Evolutionary conservation across 92 coral and sea anemone genomes (phyloP).

Genomic region (Pocillopora grandis): DNA sequence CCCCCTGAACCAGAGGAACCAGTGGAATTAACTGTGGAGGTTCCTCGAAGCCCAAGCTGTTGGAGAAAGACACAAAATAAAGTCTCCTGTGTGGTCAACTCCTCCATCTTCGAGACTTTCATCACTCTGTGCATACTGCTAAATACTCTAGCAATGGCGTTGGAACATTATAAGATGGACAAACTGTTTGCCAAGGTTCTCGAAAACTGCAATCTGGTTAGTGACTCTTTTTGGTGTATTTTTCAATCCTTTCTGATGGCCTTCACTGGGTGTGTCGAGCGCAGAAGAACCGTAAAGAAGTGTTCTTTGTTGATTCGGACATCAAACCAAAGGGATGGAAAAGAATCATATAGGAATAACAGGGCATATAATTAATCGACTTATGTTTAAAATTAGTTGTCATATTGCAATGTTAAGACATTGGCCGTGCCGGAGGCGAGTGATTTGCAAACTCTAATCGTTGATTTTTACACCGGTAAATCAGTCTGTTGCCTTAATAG

Average conservation of each 20-base stretch:
- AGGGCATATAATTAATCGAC: too few species aligned
- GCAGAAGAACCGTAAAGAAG: too few species aligned
- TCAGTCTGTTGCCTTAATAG: too few species aligned
- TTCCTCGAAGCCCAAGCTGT: slow-evolving; percentile 43
- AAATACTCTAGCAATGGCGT: slow-evolving; percentile 95
- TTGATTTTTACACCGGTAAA: too few species aligned
- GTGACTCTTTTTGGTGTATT: slow-evolving; percentile 5
- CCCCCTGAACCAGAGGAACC: slow-evolving; percentile 57
- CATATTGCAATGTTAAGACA: too few species aligned
- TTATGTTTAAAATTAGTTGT: too few species aligned
- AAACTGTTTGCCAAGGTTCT: slow-evolving; percentile 51
- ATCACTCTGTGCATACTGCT: slow-evolving; percentile 92
- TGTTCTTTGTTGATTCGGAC: too few species aligned
- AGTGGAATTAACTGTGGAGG: slow-evolving; percentile 48
- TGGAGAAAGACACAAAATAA: slow-evolving; percentile 27
- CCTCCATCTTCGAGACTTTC: slow-evolving; percentile 84
- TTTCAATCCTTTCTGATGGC: background rate
- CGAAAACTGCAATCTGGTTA: slow-evolving; percentile 84
- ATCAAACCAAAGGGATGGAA: too few species aligned
- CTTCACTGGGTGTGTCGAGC: too few species aligned
- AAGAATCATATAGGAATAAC: too few species aligned
- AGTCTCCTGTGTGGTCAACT: slow-evolving; percentile 54
- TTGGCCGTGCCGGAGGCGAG: too few species aligned
- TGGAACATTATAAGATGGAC: slow-evolving; percentile 88
- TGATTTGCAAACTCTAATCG: too few species aligned